Percentiles rank a stretch among this genome's conserved stretches.
phyloP scores from a whole-genome alignment of 2,113 vertebrate species.

The Urocitellus parryii region DNA sequence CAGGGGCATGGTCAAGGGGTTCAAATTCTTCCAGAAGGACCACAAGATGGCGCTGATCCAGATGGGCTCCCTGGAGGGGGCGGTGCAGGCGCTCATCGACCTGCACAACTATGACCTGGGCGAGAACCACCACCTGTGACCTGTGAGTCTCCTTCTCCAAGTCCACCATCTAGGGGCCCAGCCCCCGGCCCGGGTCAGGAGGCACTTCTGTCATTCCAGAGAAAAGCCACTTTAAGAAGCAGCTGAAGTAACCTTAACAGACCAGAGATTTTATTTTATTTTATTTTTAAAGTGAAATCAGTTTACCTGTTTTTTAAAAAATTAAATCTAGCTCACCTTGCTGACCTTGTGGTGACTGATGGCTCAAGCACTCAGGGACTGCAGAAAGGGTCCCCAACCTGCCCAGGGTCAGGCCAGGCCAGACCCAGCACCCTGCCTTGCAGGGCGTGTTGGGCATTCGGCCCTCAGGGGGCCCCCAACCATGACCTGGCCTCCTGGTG shows the following conservation, averaged over 20 bases:
- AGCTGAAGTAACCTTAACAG: slow-evolving; percentile 93
- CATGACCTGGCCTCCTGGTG: slow-evolving; percentile 84
- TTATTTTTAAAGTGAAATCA: slow-evolving; percentile 89
- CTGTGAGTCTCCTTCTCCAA: slow-evolving; percentile 97
- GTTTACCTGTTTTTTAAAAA: slow-evolving; percentile 91
- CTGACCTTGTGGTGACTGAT: slow-evolving; percentile 84
- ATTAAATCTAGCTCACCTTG: slow-evolving; percentile 85
- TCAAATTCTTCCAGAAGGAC: slow-evolving; percentile 99
- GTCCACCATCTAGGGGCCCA: slow-evolving; percentile 92
- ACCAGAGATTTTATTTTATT: slow-evolving; percentile 90
- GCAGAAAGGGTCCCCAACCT: not conserved
- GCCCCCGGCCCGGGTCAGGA: slow-evolving; percentile 69
- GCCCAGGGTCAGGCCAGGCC: not conserved
- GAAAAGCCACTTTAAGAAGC: slow-evolving; percentile 91
- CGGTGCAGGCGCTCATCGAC: slow-evolving; percentile 95
- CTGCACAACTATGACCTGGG: slow-evolving; percentile 98
- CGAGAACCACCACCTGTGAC: slow-evolving; percentile 94
- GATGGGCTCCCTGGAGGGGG: slow-evolving; percentile 97
- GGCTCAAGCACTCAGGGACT: slow-evolving; percentile 78
- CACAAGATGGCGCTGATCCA: slow-evolving; percentile 99
- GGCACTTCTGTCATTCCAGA: slow-evolving; percentile 91
- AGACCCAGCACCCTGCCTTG: slow-evolving; percentile 51
- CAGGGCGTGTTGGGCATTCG: slow-evolving; percentile 44
- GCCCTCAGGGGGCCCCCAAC: slow-evolving; percentile 38
- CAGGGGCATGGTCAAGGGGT: slow-evolving; percentile 93